phyloP scores from a whole-genome alignment of 1,140 invertebrate genomes.

The Aleiodes sp. region DNA sequence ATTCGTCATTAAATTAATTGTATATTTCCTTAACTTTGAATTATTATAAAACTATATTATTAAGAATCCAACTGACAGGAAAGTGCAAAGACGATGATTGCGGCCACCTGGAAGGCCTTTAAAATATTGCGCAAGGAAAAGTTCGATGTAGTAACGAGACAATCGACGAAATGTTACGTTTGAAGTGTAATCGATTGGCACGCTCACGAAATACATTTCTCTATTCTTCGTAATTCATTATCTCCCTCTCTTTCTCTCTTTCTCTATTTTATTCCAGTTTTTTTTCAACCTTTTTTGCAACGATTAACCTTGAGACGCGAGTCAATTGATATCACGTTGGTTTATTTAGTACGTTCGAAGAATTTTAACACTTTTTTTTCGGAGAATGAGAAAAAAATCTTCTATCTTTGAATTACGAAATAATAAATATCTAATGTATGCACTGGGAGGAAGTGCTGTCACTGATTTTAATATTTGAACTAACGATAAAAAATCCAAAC shows the following conservation, averaged over 20 bases:
- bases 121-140: slow-evolving; percentile 28
- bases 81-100: slow-evolving; percentile 14
- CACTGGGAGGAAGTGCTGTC: background rate
- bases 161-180: slow-evolving; percentile 31
- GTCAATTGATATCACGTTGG: background rate
- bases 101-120: background rate
- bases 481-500: background rate
- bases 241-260: background rate
- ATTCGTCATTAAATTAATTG: background rate
- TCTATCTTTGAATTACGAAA: background rate
- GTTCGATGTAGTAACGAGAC: slow-evolving; percentile 31
- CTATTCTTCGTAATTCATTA: background rate
- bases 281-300: background rate
- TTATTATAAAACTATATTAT: background rate
- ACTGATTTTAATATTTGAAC: background rate
- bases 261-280: background rate
- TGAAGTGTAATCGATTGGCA: slow-evolving; percentile 11
- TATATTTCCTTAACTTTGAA: background rate
- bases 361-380: no score
- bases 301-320: background rate
- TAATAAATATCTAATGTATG: background rate
- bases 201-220: slow-evolving; percentile 2
- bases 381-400: no score
- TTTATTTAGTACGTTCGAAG: no score
- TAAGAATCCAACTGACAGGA: background rate